Conservation (phyloP, 2,113 vertebrate genomes). For the Acanthochromis polyacanthus region DNA sequence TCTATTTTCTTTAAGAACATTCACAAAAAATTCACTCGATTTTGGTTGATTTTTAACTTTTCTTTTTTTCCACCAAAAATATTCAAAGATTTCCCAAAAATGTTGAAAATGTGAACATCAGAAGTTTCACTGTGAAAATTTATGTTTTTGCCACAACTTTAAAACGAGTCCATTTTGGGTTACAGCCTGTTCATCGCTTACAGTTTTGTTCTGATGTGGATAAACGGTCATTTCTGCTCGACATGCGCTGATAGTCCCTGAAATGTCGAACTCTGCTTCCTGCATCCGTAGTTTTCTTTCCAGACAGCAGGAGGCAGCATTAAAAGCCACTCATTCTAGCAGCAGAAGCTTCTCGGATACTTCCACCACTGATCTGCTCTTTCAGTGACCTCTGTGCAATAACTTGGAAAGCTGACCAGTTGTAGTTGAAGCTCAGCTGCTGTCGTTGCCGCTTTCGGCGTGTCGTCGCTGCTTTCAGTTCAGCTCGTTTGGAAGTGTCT, state of each 20-base stretch:
- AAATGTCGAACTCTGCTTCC: background rate
- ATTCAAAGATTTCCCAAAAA: too few species aligned
- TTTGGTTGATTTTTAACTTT: too few species aligned
- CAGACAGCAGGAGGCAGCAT: background rate
- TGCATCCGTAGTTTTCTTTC: background rate
- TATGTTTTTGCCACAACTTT: too few species aligned
- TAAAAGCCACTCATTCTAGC: conserved; percentile 38
- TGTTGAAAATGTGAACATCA: too few species aligned
- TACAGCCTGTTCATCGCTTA: background rate
- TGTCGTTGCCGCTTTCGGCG: background rate
- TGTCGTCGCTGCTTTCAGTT: background rate
- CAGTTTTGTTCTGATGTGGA: background rate
- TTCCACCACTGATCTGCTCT: conserved; percentile 11
- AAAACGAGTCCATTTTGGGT: too few species aligned
- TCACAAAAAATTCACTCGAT: too few species aligned
- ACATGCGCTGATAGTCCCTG: background rate
- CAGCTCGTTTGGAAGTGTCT: background rate
- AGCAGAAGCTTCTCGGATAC: background rate
- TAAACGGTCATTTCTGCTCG: background rate
- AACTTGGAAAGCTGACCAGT: conserved; percentile 24
- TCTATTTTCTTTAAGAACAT: too few species aligned
- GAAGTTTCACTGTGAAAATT: too few species aligned
- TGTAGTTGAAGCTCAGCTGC: conserved; percentile 16
- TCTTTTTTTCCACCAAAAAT: too few species aligned
- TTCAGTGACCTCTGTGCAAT: conserved; percentile 20